These are phyloP conservation scores for Lathamus discolor DNA, from an alignment of 2,113 vertebrate species.

Conservation along the genomic window DNA sequence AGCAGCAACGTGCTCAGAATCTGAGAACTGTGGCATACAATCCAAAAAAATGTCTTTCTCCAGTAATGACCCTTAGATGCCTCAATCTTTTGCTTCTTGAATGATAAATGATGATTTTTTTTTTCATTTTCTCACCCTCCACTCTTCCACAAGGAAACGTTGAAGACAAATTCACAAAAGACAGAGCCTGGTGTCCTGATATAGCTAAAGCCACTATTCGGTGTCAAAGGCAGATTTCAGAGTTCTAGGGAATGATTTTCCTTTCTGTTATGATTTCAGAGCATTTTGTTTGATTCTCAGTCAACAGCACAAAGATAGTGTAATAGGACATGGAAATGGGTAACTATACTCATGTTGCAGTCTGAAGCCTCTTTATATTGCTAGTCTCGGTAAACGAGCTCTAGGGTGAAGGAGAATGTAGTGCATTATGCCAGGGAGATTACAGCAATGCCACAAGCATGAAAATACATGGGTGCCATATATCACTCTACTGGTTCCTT, in stretches of 20 bases:
- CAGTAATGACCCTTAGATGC: not conserved
- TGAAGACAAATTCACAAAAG: not conserved
- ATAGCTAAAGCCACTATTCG: not conserved
- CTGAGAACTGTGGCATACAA: not conserved
- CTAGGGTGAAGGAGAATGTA: not conserved
- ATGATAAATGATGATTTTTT: not conserved
- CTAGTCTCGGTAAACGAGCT: not conserved
- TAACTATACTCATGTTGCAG: not conserved
- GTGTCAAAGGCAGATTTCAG: not conserved
- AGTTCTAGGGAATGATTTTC: not conserved
- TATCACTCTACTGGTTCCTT: not conserved
- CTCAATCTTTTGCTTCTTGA: not conserved
- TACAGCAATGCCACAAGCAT: not conserved
- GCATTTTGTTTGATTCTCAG: not conserved
- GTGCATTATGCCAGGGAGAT: not conserved
- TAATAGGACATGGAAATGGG: not conserved
- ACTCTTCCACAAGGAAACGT: not conserved
- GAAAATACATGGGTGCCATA: not conserved
- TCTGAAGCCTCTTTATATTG: not conserved
- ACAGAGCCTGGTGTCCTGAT: not conserved
- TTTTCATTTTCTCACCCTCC: not conserved
- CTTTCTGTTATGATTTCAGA: not conserved
- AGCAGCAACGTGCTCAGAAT: not conserved
- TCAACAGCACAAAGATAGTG: not conserved
- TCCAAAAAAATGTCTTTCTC: not conserved